Conservation (phyloP, 1,140 invertebrate species). For the Eurosta solidaginis region DNA sequence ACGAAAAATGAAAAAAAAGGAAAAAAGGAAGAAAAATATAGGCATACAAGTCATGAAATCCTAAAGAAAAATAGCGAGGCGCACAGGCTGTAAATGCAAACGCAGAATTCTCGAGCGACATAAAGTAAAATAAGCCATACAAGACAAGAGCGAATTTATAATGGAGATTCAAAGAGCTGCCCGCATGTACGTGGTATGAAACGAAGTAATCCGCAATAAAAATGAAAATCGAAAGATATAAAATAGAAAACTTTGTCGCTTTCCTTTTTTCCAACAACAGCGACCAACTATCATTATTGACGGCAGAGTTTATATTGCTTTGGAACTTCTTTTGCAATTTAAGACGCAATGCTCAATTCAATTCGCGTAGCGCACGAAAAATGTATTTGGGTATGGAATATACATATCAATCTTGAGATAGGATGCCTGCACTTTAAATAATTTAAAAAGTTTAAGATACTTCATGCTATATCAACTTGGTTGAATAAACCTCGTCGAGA, state of each 20-base stretch:
- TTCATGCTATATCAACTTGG: too few relatives aligned
- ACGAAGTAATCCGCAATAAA: slow-evolving; percentile 12
- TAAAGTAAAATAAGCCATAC: neutral
- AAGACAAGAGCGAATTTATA: neutral
- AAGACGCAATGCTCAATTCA: neutral
- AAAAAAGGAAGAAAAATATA: neutral
- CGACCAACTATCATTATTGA: too few relatives aligned
- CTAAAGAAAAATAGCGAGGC: neutral
- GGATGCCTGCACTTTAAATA: too few relatives aligned
- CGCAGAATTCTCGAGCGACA: neutral
- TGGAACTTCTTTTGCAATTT: neutral
- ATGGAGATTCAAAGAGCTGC: neutral
- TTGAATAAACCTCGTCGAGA: too few relatives aligned
- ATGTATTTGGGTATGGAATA: neutral
- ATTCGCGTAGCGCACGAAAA: neutral
- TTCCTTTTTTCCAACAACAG: neutral
- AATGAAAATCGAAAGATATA: slow-evolving; percentile 32
- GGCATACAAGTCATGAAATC: too few relatives aligned
- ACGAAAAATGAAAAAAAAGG: neutral
- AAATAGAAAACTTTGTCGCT: slow-evolving; percentile 28
- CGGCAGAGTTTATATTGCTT: neutral
- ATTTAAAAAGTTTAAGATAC: too few relatives aligned
- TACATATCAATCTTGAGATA: too few relatives aligned
- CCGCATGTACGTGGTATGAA: neutral
- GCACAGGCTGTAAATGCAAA: neutral